Evolutionary conservation across 2,113 vertebrate genomes (phyloP).

Genomic region (Neodon shergylaensis): DNA sequence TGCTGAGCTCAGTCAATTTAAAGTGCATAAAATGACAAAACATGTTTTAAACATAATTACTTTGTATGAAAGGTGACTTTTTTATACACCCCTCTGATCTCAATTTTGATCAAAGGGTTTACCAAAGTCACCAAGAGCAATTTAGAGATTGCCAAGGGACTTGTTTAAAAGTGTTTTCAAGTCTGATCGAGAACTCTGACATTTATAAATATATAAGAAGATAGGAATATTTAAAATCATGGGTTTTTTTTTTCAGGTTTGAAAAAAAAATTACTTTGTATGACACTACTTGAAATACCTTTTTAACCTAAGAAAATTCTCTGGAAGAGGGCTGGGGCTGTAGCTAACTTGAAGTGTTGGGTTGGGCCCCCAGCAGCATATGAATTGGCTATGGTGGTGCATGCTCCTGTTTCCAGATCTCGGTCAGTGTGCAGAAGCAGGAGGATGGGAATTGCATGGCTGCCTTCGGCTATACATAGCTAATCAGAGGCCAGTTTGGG

Average conservation of each 20-base stretch:
- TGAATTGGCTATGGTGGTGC: neutral
- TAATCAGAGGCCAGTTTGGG: neutral
- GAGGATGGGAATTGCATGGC: neutral
- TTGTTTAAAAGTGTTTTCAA: constrained; percentile 86
- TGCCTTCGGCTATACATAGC: neutral
- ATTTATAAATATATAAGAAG: constrained; percentile 74
- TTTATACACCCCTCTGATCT: constrained; percentile 81
- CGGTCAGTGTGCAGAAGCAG: neutral
- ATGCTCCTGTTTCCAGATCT: neutral
- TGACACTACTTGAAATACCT: neutral
- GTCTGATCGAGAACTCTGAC: constrained; percentile 90
- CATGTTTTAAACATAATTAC: neutral
- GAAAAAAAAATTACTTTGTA: constrained; percentile 67
- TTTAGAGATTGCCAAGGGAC: constrained; percentile 90
- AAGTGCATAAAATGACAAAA: neutral
- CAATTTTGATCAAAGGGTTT: constrained; percentile 84
- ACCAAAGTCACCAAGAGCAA: constrained; percentile 89
- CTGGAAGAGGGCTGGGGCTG: neutral
- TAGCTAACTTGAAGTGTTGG: neutral
- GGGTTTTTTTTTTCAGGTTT: constrained; percentile 88
- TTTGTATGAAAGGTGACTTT: constrained; percentile 83
- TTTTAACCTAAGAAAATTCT: constrained; percentile 37
- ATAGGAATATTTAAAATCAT: constrained; percentile 42
- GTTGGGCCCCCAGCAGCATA: fast-evolving
- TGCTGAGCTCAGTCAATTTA: neutral